Evolutionary conservation across 2,888 invertebrate genomes (phyloP).

Genomic region (Melieria omissa): DNA sequence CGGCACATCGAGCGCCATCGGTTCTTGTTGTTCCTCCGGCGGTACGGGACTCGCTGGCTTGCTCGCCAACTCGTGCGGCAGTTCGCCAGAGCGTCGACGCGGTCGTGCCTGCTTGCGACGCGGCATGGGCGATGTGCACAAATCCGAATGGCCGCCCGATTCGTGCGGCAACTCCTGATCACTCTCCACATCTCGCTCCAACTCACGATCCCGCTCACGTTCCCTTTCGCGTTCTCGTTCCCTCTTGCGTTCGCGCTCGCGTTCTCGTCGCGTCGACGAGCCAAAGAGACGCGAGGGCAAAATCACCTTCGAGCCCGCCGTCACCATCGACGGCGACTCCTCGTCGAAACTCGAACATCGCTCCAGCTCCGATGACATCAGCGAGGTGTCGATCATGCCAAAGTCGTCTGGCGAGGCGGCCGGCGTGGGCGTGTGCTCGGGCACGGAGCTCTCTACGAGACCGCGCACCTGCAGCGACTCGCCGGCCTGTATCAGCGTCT

Average conservation of each 20-base stretch:
- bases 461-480: constrained; percentile 88
- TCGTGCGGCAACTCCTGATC: constrained; percentile 57
- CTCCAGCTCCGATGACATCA: constrained; percentile 61
- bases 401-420: constrained; percentile 66
- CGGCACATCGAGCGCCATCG: constrained; percentile 49
- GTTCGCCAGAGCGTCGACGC: constrained; percentile 83
- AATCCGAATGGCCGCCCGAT: constrained; percentile 60
- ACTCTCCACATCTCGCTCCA: constrained; percentile 67
- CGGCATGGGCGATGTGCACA: constrained; percentile 83
- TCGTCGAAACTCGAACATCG: constrained; percentile 67
- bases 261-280: constrained; percentile 56
- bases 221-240: constrained; percentile 52
- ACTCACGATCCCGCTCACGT: constrained; percentile 56
- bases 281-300: constrained; percentile 64
- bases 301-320: constrained; percentile 59
- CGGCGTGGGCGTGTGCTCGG: constrained; percentile 66
- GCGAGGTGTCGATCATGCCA: constrained; percentile 57
- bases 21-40: constrained; percentile 32
- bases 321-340: constrained; percentile 67
- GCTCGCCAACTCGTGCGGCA: constrained; percentile 65
- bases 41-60: constrained; percentile 51
- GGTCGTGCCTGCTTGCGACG: constrained; percentile 88
- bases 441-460: constrained; percentile 74
- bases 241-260: constrained; percentile 52
- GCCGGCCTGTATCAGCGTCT: constrained; percentile 86